Conservation (phyloP, 2,888 invertebrate genomes). For the Teleiodes luculella region DNA sequence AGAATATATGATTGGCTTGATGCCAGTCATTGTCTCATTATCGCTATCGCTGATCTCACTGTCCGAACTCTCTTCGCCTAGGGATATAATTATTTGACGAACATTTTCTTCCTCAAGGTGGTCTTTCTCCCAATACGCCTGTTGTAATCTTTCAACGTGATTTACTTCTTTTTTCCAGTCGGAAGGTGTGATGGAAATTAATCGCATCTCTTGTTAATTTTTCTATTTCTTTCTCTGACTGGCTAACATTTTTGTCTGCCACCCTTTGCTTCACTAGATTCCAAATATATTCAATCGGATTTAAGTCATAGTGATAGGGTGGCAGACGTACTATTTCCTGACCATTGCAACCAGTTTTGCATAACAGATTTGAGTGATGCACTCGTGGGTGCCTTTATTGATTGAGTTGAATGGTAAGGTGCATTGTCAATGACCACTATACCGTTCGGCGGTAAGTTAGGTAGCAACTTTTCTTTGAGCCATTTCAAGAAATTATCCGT, state of each 20-base stretch:
- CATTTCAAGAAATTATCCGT: background rate
- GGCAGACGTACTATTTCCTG: background rate
- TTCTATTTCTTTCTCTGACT: conserved; percentile 26
- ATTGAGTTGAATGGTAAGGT: background rate
- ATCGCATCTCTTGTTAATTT: conserved; percentile 23
- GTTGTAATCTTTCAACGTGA: conserved; percentile 20
- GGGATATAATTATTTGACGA: conserved; percentile 14
- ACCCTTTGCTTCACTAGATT: conserved; percentile 31
- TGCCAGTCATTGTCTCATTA: conserved; percentile 14
- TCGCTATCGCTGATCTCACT: conserved; percentile 12
- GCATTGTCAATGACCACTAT: background rate
- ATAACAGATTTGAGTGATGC: background rate
- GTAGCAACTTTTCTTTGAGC: conserved; percentile 1
- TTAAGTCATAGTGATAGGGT: background rate
- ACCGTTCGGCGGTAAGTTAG: background rate
- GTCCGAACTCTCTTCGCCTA: conserved; percentile 18
- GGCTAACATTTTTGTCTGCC: conserved; percentile 32
- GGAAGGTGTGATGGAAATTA: conserved; percentile 18
- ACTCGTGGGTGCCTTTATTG: background rate
- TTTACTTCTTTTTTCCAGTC: conserved; percentile 27
- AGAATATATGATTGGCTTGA: too few relatives aligned
- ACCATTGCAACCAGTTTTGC: background rate
- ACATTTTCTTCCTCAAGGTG: conserved; percentile 17
- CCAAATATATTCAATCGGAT: conserved; percentile 24
- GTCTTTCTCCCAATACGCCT: conserved; percentile 21